Evolutionary conservation across 2,113 vertebrate species (phyloP).

Genomic region (Ascaphus truei): DNA sequence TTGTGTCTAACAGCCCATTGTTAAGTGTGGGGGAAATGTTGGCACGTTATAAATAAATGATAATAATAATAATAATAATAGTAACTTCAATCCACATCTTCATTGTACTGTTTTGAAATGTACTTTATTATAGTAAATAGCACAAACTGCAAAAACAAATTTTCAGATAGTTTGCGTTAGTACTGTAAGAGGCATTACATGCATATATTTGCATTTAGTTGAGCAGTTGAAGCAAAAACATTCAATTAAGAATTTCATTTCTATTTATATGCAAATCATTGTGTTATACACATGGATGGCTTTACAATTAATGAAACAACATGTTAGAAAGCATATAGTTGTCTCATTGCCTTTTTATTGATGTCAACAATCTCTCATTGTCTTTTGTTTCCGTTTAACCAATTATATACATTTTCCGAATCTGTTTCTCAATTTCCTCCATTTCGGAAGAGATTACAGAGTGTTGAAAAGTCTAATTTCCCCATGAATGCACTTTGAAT

Average conservation of each 20-base stretch:
- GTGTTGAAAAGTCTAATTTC: no score
- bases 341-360: conserved; percentile 18
- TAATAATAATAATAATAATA: no score
- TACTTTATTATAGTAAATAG: neutral
- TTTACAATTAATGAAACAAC: neutral
- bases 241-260: neutral
- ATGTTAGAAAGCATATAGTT: neutral
- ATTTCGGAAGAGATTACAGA: no score
- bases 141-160: neutral
- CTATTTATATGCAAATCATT: neutral
- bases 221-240: neutral
- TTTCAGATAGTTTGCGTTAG: neutral
- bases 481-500: no score
- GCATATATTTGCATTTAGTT: neutral
- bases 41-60: no score
- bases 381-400: conserved; percentile 2
- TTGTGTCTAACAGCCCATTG: no score
- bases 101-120: no score
- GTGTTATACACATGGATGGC: neutral
- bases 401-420: neutral
- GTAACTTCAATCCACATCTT: no score
- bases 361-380: neutral
- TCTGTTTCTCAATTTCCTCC: no score
- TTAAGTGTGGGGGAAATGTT: no score
- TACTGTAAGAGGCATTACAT: neutral